Percentiles rank a stretch among this genome's conserved stretches.
Evolutionary conservation across 2,888 invertebrate genomes (phyloP).

Genomic region (Gandaritis pyraliata): DNA sequence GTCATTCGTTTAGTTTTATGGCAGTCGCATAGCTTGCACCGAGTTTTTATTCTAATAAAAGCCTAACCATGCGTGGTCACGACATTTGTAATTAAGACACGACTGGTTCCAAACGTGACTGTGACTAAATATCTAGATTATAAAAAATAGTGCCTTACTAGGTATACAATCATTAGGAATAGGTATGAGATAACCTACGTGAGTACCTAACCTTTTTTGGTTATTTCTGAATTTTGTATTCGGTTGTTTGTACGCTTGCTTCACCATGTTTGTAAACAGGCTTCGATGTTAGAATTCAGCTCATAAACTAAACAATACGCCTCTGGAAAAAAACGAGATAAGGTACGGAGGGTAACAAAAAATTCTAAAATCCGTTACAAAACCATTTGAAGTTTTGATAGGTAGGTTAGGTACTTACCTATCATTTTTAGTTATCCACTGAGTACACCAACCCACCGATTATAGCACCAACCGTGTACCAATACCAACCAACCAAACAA

Average conservation of each 20-base stretch:
- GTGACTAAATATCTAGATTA: background rate
- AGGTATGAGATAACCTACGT: background rate
- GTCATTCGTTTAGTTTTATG: too few species aligned
- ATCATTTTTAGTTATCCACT: too few species aligned
- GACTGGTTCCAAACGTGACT: slow-evolving; percentile 18
- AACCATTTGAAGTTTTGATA: too few species aligned
- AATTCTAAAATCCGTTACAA: background rate
- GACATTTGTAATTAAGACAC: slow-evolving; percentile 43
- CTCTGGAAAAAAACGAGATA: too few species aligned
- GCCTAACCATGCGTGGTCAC: slow-evolving; percentile 48
- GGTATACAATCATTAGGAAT: too few species aligned
- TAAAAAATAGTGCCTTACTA: too few species aligned
- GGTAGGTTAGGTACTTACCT: too few species aligned
- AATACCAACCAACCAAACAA: background rate
- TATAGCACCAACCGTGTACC: too few species aligned
- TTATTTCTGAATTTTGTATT: background rate
- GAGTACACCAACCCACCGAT: too few species aligned
- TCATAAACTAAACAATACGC: background rate
- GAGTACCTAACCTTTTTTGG: background rate
- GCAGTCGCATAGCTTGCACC: too few species aligned
- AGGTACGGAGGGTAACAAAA: too few species aligned
- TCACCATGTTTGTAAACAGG: slow-evolving; percentile 1
- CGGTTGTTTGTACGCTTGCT: background rate
- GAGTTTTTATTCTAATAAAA: slow-evolving; percentile 31
- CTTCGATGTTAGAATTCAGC: slow-evolving; percentile 1